Evolutionary conservation across 2,113 vertebrate species (phyloP).

Genomic region (Puntigrus tetrazona): DNA sequence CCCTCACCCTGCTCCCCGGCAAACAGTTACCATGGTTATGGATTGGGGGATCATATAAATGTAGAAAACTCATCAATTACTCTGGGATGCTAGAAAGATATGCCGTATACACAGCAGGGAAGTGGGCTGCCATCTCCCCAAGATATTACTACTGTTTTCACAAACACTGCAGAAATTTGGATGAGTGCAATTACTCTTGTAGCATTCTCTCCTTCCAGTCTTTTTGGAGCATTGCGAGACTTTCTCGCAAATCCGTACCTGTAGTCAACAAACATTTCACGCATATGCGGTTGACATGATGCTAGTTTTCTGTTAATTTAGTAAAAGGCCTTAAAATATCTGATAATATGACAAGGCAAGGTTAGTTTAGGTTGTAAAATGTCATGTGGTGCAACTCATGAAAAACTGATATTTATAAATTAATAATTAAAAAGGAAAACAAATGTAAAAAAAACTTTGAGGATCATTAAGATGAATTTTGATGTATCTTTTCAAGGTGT

Average conservation of each 20-base stretch:
- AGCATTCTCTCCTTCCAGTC: slow-evolving; percentile 34
- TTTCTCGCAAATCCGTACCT: not conserved
- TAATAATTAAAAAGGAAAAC: not conserved
- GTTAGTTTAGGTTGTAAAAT: not conserved
- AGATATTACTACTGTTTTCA: slow-evolving; percentile 56
- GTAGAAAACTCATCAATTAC: slow-evolving; percentile 67
- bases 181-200: slow-evolving; percentile 55
- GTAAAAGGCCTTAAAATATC: not conserved
- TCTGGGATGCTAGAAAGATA: slow-evolving; percentile 52
- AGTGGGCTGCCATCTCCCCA: slow-evolving; percentile 43
- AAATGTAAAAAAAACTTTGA: not conserved
- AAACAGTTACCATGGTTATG: slow-evolving; percentile 64
- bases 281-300: not conserved
- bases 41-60: slow-evolving; percentile 62
- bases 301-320: not conserved
- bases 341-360: not conserved
- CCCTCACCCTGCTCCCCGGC: slow-evolving; percentile 55
- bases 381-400: not conserved
- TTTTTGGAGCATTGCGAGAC: slow-evolving; percentile 21
- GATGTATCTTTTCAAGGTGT: not conserved
- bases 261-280: not conserved
- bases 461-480: not conserved
- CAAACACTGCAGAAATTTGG: slow-evolving; percentile 57
- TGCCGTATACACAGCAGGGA: slow-evolving; percentile 62
- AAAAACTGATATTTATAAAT: not conserved